Evolutionary conservation across 2,113 vertebrate species (phyloP).

Genomic region (Ciconia maguari): DNA sequence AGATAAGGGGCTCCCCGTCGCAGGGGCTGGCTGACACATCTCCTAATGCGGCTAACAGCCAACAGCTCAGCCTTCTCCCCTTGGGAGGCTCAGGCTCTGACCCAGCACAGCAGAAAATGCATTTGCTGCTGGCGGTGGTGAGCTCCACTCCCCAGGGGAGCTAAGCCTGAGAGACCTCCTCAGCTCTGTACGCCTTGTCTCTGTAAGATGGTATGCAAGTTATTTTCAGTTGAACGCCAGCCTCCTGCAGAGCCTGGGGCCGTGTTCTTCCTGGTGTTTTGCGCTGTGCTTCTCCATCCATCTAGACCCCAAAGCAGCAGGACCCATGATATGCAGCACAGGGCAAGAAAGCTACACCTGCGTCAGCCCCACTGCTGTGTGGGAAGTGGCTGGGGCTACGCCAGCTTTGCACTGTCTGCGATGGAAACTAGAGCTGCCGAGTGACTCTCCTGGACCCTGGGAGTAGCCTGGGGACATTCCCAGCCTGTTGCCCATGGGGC

Average conservation of each 20-base stretch:
- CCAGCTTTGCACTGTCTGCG: not conserved
- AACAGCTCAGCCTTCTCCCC: not conserved
- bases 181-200: not conserved
- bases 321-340: not conserved
- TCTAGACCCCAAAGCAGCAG: not conserved
- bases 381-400: not conserved
- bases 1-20: not conserved
- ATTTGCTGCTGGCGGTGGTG: not conserved
- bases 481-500: too few species aligned
- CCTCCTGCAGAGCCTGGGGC: not conserved
- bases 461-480: not conserved
- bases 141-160: not conserved
- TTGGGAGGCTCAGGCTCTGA: not conserved
- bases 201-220: not conserved
- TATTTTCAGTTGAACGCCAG: not conserved
- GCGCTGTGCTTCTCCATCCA: not conserved
- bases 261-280: not conserved
- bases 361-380: not conserved
- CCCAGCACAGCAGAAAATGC: not conserved
- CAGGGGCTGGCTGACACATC: not conserved
- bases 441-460: not conserved
- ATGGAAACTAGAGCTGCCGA: not conserved
- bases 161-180: not conserved
- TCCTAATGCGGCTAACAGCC: not conserved
- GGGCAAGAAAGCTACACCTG: not conserved